Evolutionary conservation across 64 coral and sea anemone species (phyloP), one percentile per base, ranked within the genome.

Genomic region (Porites lutea): DNA sequence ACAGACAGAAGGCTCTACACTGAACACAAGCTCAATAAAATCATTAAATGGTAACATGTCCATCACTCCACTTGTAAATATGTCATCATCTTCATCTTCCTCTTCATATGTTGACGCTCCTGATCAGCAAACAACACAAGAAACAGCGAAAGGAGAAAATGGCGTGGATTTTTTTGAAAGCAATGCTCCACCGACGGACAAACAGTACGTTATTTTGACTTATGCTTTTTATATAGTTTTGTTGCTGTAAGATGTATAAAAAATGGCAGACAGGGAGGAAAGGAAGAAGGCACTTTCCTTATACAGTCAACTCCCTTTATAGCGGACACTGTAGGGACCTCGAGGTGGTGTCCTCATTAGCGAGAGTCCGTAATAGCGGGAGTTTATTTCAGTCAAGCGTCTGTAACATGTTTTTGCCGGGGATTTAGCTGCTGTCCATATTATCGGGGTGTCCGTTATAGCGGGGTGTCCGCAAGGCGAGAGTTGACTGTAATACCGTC

Each of bases 301-400:
- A n/a, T n/a, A n/a, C n/a, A 37, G 27, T 37, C 27, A 37, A 37
- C 27, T 37, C 27, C 27, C 27, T 37, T 37, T 37, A 37, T 37
- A 37, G 27, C 27, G 27, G 27, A 37, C 27, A 37, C 27, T 37
- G 27, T 37, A 37, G 27, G 27, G 27, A 37, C 27, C 27, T 37
- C 27, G 27, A 37, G 27, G 27, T 37, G 27, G 27, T 37, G 27
- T 37, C 27, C 27, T 37, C 27, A 37, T 37, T 65, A 67, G 68
- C 81, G 53, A 66, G 85, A 88, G 85, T 88, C 72, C 72, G 82
- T 53, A 92, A 72, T 74, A 82, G 90, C 81, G 70, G 22, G 65
- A 91, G 64, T 43, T 83, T 72, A 44, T 48, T 75, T 66, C 58
- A 86, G 61, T 74, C 78, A 45, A 54, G 52, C 49, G 44, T 85